Base-by-base conservation (phyloP, 2,113 vertebrate species). In the Cottus gobio region DNA sequence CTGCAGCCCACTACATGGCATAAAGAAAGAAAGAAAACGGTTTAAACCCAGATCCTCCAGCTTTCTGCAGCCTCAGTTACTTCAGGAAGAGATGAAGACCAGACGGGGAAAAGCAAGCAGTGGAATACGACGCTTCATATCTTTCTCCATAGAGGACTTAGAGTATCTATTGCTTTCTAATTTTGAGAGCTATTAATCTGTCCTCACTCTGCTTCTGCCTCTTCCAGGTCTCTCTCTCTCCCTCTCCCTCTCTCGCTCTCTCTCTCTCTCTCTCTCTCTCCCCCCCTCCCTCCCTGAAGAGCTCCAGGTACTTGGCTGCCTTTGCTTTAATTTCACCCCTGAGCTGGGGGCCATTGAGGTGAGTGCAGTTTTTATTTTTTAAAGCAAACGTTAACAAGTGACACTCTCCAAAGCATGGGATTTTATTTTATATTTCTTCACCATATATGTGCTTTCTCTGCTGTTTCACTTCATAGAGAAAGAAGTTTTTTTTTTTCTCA, bases 301-400 rank as follows among this genome's bases (percentile, higher is more conserved):
- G 24, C 44, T 57, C 7, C 67, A 11, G 84, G 67, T 86, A 66
- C 79, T 84, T 83, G 78, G 77, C 61, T 76, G 84, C 75, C 85
- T 77, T 75, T 68, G 39, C 64, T 78, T 56, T 82, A 60, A 28
- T 70, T 80, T 79, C 80, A 66, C 70, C 75, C 18, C 73, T 74
- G 24, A 75, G 56, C 30, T 73, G 50, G 71, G 69, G 57, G 56
- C 71, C 72, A 56, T 0, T 60, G 81, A 86, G 52, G 88, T 90
- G 64, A 77, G 78, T n/a, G 15, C 10, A 20, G 31, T n/a, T 54
- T 28, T 56, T 48, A 22, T 64, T 34, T 61, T 56, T 61, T 16
- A 44, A 10, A 4, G 34, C 26, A 60, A 46, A 46, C 15, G 15
- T 15, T 46, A 57, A 7, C 22, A 64, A 57, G 8, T 57, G 16